phyloP scores from a whole-genome alignment of 92 coral and sea anemone species.

The Parazoanthus swiftii region DNA sequence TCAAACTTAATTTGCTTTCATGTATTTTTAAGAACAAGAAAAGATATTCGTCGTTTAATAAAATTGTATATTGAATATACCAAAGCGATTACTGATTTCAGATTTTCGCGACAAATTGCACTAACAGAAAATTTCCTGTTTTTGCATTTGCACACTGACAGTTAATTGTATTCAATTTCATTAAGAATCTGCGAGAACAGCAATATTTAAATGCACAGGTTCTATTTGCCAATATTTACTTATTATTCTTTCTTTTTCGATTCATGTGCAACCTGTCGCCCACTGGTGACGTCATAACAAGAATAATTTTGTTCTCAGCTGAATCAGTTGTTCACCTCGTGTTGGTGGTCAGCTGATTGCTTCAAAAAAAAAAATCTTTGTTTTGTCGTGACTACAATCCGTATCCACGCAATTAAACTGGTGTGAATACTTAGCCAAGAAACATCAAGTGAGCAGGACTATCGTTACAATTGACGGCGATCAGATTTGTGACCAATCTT shows the following conservation, averaged over 20 bases:
- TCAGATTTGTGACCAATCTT: not conserved
- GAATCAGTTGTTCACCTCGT: not conserved
- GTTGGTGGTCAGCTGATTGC: not conserved
- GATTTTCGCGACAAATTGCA: not conserved
- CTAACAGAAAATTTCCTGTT: not conserved
- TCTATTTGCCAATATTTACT: not conserved
- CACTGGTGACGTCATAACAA: not conserved
- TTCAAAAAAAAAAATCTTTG: too few species aligned
- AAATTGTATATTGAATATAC: not conserved
- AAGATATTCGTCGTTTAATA: not conserved
- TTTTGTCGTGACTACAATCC: not conserved
- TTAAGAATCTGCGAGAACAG: not conserved
- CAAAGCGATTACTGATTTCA: not conserved
- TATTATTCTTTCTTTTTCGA: not conserved
- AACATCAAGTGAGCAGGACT: not conserved
- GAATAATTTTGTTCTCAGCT: not conserved
- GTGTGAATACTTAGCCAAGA: not conserved
- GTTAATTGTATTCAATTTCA: slow-evolving; percentile 15
- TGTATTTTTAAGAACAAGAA: not conserved
- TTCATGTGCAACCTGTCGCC: not conserved
- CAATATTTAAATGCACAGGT: not conserved
- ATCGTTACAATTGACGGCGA: not conserved
- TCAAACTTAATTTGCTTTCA: too few species aligned
- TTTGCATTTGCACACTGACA: not conserved
- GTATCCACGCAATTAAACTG: not conserved